Base-by-base conservation (phyloP, 1,140 invertebrate genomes). In the Ips typographus region DNA sequence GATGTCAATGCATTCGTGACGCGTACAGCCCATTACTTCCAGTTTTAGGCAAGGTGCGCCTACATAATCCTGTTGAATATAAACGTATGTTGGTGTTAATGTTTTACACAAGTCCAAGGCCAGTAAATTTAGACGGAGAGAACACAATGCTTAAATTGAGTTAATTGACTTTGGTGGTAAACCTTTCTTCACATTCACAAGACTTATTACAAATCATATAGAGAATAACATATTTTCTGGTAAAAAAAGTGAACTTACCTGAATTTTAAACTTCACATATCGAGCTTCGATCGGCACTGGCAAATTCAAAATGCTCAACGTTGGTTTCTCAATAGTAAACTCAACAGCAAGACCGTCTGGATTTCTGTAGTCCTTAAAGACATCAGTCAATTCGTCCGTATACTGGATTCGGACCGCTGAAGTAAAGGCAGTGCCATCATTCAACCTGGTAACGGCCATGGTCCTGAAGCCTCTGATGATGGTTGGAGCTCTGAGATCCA, bases 1-100 rank as follows among this genome's bases (percentile, higher is more conserved):
- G 41, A 96, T 89, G 79, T 98, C 95, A 5, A 86, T 85, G 79
- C 96, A 98, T 76, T 96, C 94, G 71, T 96, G 84, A 71, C 94
- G 84, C 0, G 92, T 92, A 80, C 95, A 98, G 4, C 95, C 95
- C 90, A 97, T 95, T 22, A 97, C 85, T 84, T 98, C 96, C 44
- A 98, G 77, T 79, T 94, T 92, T 62, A 97, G 81, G 75, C 95
- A 98, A 2, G 94, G 95, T 3, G 93, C 93, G 2, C 87, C 89
- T 3, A 92, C 87, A 77, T 92, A 98, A 78, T 96, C 93, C 59
- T 66, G 22, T 22, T 22, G 22, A 22, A 22, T 22, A 22, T 22
- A 22, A 22, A 22, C 22, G 22, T 22, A 22, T 22, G 22, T 22
- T 22, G 22, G 22, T 22, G 22, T 22, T 22, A 22, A 22, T 22